Evolutionary conservation across 2,888 invertebrate species (phyloP), one percentile per base, ranked within the genome.

Genomic region (Leptogaster cylindrica): DNA sequence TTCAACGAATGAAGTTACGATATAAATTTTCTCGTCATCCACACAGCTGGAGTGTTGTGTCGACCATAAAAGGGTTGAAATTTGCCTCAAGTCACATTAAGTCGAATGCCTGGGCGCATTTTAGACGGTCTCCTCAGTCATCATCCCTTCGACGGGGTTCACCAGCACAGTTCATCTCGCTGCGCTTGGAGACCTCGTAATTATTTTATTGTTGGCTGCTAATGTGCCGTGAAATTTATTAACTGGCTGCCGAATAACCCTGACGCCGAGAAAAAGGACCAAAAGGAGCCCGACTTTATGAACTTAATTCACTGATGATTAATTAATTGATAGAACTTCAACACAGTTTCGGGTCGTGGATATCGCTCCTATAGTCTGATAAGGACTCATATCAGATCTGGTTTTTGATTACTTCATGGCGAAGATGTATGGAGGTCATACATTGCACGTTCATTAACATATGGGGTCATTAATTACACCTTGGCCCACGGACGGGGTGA

Each of bases 171-270:
- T 31, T 41, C 48, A 63, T 63, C 27, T 55, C 31, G 28, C 46
- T 28, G 48, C 25, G 51, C 63, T 66, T 51, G 63, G 44, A 66
- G 66, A 66, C 61, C 55, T 68, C 72, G 70, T 74, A 75, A 75
- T 75, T 75, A 75, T 74, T 75, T 75, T 72, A 74, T 74, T 75
- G 75, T 76, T 72, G 70, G 68, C 73, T 73, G 74, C 72, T 74
- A 75, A 76, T 75, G 75, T 72, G 73, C 73, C 74, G 72, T 75
- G 71, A 75, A 75, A 75, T 76, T 74, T 74, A 74, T 73, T 72
- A 69, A 63, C 63, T 64, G 36, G 52, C 50, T 50, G n/a, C 44
- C 52, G 48, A 52, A 20, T 8, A 55, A 36, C 48, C 52, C 16
- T n/a, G 58, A 27, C 46, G 12, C 63, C 25, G 44, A 51, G n/a